Conservation (phyloP, 92 coral and sea anemone genomes). For the Galaxea fascicularis region DNA sequence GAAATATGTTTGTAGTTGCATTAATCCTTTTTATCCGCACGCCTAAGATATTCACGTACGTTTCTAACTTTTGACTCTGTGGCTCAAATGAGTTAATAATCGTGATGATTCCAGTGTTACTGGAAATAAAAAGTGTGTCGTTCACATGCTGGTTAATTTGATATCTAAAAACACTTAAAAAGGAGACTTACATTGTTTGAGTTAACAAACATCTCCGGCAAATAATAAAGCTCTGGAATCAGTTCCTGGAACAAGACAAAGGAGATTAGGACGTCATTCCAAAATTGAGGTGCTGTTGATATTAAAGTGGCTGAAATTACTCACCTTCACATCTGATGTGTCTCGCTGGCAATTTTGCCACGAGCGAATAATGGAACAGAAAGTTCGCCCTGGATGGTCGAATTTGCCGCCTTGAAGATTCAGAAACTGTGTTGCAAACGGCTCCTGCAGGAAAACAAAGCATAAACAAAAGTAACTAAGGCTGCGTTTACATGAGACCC, state of each 20-base stretch:
- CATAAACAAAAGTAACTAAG: neutral
- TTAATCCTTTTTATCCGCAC: no score
- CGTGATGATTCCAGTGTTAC: no score
- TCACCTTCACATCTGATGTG: conserved; percentile 98
- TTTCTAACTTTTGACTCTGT: no score
- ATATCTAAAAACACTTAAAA: no score
- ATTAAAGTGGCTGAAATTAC: neutral
- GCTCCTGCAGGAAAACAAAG: conserved; percentile 71
- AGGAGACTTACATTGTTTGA: conserved; percentile 81
- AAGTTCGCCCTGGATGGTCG: conserved; percentile 98
- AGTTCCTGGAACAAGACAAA: conserved; percentile 72
- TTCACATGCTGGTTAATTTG: no score
- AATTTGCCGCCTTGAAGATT: conserved; percentile 99
- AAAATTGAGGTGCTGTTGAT: no score
- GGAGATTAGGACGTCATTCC: neutral
- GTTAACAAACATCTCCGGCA: conserved; percentile 96
- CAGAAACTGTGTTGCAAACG: conserved; percentile 97
- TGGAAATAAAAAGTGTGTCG: no score
- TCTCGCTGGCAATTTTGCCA: conserved; percentile 99
- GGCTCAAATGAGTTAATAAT: no score
- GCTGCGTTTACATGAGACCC: no score
- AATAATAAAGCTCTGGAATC: conserved; percentile 95
- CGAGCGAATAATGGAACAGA: conserved; percentile 87
- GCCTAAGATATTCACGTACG: no score
- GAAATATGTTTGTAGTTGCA: no score